Base-by-base conservation (phyloP, 1,140 invertebrate species). In the Oncopodura yosiiana region DNA sequence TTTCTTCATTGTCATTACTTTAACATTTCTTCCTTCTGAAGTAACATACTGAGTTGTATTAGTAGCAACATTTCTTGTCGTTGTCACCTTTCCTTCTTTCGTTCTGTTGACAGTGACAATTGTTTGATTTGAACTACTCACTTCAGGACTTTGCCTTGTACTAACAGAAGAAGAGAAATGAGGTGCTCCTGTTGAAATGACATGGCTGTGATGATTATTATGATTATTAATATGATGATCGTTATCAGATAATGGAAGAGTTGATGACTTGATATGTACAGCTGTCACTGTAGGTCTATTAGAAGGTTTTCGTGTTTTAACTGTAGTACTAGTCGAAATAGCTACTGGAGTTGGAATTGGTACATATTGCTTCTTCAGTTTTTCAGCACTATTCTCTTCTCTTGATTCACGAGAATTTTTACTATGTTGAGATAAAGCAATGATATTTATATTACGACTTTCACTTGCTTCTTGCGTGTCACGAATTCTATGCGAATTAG, bases 1-100 rank as follows among this genome's bases (percentile, higher is more conserved):
- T 24, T 44, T 51, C 29, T 57, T 51, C 8, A 43, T 51, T 16
- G 48, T 51, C 18, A 57, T 51, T 14, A 54, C 29, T 49, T 53
- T 59, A 12, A 24, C 36, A 9, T 41, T 23, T 8, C 56, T 46
- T 29, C 26, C 27, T 23, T 42, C 16, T 14, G 36, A 36, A 2
- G 45, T 44, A 9, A 48, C 38, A 24, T 56, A 37, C 9, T 23
- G 19, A 14, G 42, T 24, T 23, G 53, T n/a, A n/a, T n/a, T 55
- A 3, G 44, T 16, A 5, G 41, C 44, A 12, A 36, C 30, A 32
- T 38, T 55, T 14, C 36, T 55, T 16, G 53, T 55, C 9, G 38
- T 55, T 23, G 36, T 49, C 3, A 44, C 30, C 41, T 42, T 55
- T 3, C 44, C 49, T 2, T 41, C 34, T n/a, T 55, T 44, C 16